phyloP scores from a whole-genome alignment of 1,140 invertebrate species.

The Diplogasteroides magnus region DNA sequence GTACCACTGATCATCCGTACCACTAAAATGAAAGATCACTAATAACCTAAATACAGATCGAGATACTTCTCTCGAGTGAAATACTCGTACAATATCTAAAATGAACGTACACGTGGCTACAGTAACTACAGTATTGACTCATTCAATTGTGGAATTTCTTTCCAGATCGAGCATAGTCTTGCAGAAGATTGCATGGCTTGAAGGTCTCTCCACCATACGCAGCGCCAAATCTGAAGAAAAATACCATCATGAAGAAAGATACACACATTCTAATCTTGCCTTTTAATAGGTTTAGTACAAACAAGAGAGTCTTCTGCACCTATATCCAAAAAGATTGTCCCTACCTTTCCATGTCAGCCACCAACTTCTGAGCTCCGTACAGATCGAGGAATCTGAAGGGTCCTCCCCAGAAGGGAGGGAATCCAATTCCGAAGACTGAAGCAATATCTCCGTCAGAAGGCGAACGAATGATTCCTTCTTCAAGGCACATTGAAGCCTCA shows the following conservation, averaged over 20 bases:
- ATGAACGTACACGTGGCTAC: no score
- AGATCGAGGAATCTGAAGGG: constrained; percentile 95
- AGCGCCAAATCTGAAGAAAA: not conserved
- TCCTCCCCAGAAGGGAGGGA: constrained; percentile 93
- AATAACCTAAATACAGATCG: no score
- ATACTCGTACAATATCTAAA: no score
- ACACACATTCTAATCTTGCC: no score
- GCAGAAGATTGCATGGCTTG: constrained; percentile 80
- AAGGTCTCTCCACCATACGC: constrained; percentile 62
- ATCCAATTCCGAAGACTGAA: constrained; percentile 96
- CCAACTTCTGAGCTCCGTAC: constrained; percentile 82
- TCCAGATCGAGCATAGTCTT: constrained; percentile 79
- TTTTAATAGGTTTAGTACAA: no score
- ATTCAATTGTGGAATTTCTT: constrained; percentile 63
- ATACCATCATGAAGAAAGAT: not conserved
- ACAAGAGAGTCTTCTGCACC: no score
- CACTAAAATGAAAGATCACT: no score
- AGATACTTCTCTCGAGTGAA: no score
- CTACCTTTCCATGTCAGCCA: constrained; percentile 81
- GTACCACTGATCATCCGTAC: no score
- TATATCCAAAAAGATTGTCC: no score
- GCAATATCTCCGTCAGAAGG: constrained; percentile 95
- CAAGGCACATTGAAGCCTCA: constrained; percentile 87
- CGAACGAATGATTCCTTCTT: constrained; percentile 88
- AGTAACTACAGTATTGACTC: no score